Evolutionary conservation across 2,797 vertebrate species (phyloP), one percentile per base, ranked within the genome.

Genomic region (Argentina silus): DNA sequence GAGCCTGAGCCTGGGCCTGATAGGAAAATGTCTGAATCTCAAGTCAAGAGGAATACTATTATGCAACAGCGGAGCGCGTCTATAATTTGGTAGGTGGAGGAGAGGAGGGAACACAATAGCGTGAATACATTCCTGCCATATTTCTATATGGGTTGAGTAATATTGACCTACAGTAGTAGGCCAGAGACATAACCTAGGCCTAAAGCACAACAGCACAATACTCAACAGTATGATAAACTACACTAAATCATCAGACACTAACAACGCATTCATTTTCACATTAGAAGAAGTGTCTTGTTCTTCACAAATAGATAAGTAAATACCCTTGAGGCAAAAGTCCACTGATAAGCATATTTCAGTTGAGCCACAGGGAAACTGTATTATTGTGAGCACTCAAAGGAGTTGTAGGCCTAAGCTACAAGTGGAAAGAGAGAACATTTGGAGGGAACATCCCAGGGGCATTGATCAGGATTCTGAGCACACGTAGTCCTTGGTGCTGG

Each of bases 11-110:
- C 51, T n/a, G n/a, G n/a, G 51, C 51, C 57, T 27, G 4, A 42
- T 12, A 14, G 59, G 11, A 27, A 61, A 61, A 61, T 15, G 59
- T 61, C 59, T 61, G 59, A 36, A 14, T 6, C 27, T 61, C 21
- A 61, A 27, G 59, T 59, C 10, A 23, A 6, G 6, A 60, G 10
- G 59, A 61, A 61, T 27, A 61, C 59, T 61, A 61, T 61, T 61
- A 61, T 7, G 19, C 19, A 60, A 12, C 57, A 60, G 23, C 59
- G 27, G 21, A 42, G 59, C 23, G 21, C 36, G 59, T 15, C 23
- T 61, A 61, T 61, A 14, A 61, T 36, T 61, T 14, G 27, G 12
- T 61, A 61, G 6, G 6, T 6, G 14, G 11, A 27, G 23, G 23
- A 60, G 11, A 42, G 14, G 12, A 14, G 36, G 23, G 4, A 61